Evolutionary conservation across 92 coral and sea anemone genomes (phyloP).

Genomic region (Actinernus sp.): DNA sequence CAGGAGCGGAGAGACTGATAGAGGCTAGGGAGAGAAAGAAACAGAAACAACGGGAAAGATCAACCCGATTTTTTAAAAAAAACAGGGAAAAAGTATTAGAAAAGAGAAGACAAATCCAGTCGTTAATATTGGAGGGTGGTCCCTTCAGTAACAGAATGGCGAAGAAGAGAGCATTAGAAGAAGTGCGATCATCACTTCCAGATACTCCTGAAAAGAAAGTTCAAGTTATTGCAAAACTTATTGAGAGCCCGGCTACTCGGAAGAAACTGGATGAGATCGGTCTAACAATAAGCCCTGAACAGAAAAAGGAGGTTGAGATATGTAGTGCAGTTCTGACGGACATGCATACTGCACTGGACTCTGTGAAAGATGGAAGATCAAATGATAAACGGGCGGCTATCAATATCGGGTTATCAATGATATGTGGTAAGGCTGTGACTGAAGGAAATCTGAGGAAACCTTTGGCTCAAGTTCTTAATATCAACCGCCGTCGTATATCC

Average conservation of each 20-base stretch:
- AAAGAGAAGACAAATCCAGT: not conserved
- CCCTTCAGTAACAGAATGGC: not conserved
- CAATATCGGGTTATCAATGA: slow-evolving; percentile 13
- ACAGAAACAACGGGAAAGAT: slow-evolving; percentile 8
- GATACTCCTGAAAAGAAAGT: slow-evolving; percentile 19
- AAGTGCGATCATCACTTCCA: slow-evolving; percentile 5
- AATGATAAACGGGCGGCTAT: slow-evolving; percentile 20
- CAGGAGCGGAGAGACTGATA: slow-evolving; percentile 10
- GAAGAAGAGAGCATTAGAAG: slow-evolving; percentile 12
- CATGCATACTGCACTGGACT: not conserved
- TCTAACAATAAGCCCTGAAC: not conserved
- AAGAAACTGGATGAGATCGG: not conserved
- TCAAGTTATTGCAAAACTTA: not conserved
- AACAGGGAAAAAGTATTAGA: not conserved
- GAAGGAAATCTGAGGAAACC: not conserved
- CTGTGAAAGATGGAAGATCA: slow-evolving; percentile 8
- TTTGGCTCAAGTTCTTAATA: slow-evolving; percentile 2
- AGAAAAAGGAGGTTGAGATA: not conserved
- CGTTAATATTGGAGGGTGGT: too few relatives aligned
- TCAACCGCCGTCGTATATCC: slow-evolving; percentile 6
- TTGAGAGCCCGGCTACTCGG: slow-evolving; percentile 6
- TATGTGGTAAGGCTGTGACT: slow-evolving; percentile 4
- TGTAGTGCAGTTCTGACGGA: not conserved
- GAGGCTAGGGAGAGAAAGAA: slow-evolving; percentile 5
- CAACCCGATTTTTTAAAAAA: slow-evolving; percentile 8